Percentiles rank a stretch among this genome's conserved stretches.
These are phyloP conservation scores for Hoplodrina blanda DNA, from an alignment of 2,888 invertebrate species.

Conservation along the genomic window DNA sequence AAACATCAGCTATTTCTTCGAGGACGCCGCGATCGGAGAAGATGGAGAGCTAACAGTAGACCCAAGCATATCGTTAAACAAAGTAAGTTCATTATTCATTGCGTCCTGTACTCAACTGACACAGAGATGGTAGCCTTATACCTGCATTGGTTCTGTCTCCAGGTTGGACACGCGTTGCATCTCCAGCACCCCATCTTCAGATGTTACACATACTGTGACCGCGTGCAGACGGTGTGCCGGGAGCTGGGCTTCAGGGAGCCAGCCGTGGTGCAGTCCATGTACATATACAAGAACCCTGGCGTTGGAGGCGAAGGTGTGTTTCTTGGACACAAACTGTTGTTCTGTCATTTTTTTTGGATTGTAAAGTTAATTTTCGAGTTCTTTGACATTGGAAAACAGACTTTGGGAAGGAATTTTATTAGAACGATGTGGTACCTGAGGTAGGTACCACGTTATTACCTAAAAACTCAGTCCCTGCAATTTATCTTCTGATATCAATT, in stretches of 20 bases:
- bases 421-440: too few relatives aligned
- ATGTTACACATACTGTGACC: slow-evolving; percentile 95
- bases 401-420: too few relatives aligned
- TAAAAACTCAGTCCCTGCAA: too few relatives aligned
- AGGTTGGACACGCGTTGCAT: slow-evolving; percentile 97
- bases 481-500: background rate
- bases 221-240: slow-evolving; percentile 94
- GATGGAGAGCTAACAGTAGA: slow-evolving; percentile 94
- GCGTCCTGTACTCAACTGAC: too few relatives aligned
- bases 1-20: slow-evolving; percentile 98
- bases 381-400: too few relatives aligned
- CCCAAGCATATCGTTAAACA: slow-evolving; percentile 92
- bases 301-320: slow-evolving; percentile 96
- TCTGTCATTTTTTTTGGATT: too few relatives aligned
- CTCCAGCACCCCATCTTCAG: slow-evolving; percentile 95
- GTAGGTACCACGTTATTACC: too few relatives aligned
- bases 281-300: slow-evolving; percentile 98
- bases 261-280: slow-evolving; percentile 98
- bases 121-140: too few relatives aligned
- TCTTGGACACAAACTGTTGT: background rate
- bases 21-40: slow-evolving; percentile 94
- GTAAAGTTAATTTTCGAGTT: too few relatives aligned
- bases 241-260: slow-evolving; percentile 95
- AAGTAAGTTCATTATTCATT: slow-evolving; percentile 83
- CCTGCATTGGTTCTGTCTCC: slow-evolving; percentile 12